Percentiles rank a stretch among this genome's conserved stretches.
These are phyloP conservation scores for Minunthozetes semirufus DNA, from an alignment of 2,888 invertebrate species.

Conservation along the genomic window DNA sequence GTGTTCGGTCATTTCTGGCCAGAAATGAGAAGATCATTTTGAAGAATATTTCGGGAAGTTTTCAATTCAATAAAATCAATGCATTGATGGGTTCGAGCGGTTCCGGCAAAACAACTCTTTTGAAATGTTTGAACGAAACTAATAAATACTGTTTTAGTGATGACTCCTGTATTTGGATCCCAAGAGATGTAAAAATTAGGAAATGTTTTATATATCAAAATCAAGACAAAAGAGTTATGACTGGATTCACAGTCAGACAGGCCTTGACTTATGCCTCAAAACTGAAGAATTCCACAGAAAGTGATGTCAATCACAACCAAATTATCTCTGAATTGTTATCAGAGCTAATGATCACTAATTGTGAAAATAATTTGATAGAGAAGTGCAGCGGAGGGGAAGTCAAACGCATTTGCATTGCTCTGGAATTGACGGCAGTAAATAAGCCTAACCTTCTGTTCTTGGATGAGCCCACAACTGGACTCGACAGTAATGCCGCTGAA, in stretches of 20 bases:
- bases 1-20: not conserved
- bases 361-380: not conserved
- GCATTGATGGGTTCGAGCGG: not conserved
- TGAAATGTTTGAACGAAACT: slow-evolving; percentile 8
- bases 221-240: not conserved
- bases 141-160: not conserved
- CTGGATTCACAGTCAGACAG: slow-evolving; percentile 4
- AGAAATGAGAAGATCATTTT: not conserved
- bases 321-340: not conserved
- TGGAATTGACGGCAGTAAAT: not conserved
- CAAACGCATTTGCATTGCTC: not conserved
- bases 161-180: not conserved
- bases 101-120: not conserved
- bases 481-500: slow-evolving; percentile 1
- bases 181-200: not conserved
- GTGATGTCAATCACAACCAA: not conserved
- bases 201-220: slow-evolving; percentile 19
- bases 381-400: not conserved
- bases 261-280: slow-evolving; percentile 12
- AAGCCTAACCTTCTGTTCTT: not conserved
- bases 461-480: slow-evolving; percentile 13
- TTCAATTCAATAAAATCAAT: not conserved
- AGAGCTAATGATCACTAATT: not conserved
- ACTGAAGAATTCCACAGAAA: not conserved
- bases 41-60: not conserved